Base-by-base conservation (phyloP, 2,113 vertebrate species). In the Paralichthys olivaceus region DNA sequence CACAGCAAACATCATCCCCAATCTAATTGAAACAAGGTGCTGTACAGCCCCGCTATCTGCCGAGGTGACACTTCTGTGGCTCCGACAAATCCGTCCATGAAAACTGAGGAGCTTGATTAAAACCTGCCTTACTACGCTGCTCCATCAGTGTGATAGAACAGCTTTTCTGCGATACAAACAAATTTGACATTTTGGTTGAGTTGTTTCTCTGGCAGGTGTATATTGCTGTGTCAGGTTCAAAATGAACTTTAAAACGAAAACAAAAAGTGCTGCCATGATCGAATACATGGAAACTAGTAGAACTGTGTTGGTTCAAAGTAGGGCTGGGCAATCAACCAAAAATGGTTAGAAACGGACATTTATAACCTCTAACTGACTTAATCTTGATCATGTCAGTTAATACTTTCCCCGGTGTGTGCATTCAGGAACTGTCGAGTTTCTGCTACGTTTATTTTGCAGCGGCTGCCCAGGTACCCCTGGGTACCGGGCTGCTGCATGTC, bases 11-110 rank as follows among this genome's bases (percentile, higher is more conserved):
- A 74, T 81, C 23, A 54, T 71, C 77, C 79, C 67, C 45, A 73
- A 69, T 83, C 86, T 90, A 90, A 93, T 90, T 91, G 90, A 89
- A 91, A 91, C 90, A 89, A 88, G 89, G 87, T 72, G 84, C 83
- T 86, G 69, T 5, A 64, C 82, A 62, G 73, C 82, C 80, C 60
- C 2, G 37, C 79, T 85, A 71, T 87, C 85, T 84, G 66, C 82
- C 29, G 70, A 68, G 70, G 75, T 82, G 87, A 90, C 87, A 81
- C 59, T 37, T 79, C 69, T 64, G 58, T 68, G 40, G 79, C 69
- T 82, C 45, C 74, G 34, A 54, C 85, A 74, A 85, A 89, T 88
- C 71, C 15, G 19, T 51, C 63, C 60, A 17, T 20, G 57, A 69
- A 85, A 87, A 80, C 49, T 62, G 82, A 76, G 77, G 45, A 58